These are phyloP conservation scores for Serranus cabrilla DNA, from an alignment of 2,797 vertebrate species.

Conservation along the genomic window DNA sequence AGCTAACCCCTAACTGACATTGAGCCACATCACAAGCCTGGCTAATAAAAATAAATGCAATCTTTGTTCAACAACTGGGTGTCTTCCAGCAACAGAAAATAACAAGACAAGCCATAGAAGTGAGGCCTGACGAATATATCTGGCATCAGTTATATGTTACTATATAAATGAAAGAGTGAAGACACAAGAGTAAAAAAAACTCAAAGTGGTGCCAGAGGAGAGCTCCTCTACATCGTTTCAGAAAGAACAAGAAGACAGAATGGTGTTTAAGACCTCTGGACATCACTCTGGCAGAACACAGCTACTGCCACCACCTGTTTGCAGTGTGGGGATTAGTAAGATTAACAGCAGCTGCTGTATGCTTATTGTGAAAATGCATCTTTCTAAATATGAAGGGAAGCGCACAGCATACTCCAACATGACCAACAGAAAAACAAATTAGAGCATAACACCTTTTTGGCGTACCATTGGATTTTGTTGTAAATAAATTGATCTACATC, in stretches of 20 bases:
- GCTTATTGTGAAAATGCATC: slow-evolving; percentile 12
- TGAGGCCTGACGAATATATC: slow-evolving; percentile 1
- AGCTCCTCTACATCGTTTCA: slow-evolving; percentile 21
- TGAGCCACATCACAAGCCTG: background rate
- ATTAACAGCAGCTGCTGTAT: slow-evolving; percentile 36
- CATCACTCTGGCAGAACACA: slow-evolving; percentile 20
- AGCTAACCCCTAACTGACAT: background rate
- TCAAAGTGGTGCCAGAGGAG: background rate
- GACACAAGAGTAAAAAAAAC: slow-evolving; percentile 11
- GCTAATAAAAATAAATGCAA: background rate
- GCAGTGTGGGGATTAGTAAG: slow-evolving; percentile 25
- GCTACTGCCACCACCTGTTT: slow-evolving; percentile 42
- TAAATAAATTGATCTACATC: background rate
- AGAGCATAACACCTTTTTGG: background rate
- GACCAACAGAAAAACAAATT: background rate
- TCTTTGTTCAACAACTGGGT: background rate
- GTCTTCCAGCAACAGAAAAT: background rate
- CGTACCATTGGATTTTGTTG: background rate
- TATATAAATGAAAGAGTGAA: slow-evolving; percentile 13
- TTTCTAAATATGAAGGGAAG: slow-evolving; percentile 1
- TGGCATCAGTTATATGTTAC: background rate
- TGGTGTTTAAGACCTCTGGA: slow-evolving; percentile 33
- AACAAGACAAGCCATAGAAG: background rate
- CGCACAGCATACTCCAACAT: background rate
- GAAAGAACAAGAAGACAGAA: slow-evolving; percentile 34